Conservation (phyloP, 2,888 invertebrate genomes). For the Spilarctia lutea region DNA sequence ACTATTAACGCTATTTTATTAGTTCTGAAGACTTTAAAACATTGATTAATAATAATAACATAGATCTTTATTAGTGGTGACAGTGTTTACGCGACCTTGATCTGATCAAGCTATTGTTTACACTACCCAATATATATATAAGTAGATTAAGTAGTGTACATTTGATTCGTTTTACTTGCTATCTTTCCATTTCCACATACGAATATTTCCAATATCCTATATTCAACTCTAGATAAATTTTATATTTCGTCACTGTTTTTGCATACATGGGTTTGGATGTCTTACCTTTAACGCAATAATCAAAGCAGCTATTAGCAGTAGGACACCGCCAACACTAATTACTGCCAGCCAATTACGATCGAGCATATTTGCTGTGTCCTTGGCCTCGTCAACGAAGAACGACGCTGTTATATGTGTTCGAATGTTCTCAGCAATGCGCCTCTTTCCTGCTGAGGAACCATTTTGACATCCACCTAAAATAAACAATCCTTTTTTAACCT, state of each 20-base stretch:
- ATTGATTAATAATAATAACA: not conserved
- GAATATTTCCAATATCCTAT: fast-evolving
- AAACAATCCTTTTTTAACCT: not conserved
- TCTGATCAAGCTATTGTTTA: not conserved
- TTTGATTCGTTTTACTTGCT: not conserved
- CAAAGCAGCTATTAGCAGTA: constrained; percentile 62
- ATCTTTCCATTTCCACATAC: not conserved
- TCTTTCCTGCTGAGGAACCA: constrained; percentile 90
- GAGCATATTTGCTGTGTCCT: constrained; percentile 60
- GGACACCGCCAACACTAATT: constrained; percentile 63
- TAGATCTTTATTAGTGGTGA: not conserved
- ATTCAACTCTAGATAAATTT: not conserved
- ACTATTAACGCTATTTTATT: no score
- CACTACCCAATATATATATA: not conserved
- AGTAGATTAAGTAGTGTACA: no score
- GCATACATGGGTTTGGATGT: not conserved
- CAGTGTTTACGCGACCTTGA: not conserved
- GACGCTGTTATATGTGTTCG: constrained; percentile 73
- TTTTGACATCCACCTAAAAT: constrained; percentile 89
- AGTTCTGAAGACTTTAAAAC: not conserved
- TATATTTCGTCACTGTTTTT: not conserved
- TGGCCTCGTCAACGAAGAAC: constrained; percentile 71
- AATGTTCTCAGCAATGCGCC: constrained; percentile 88
- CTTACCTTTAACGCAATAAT: constrained; percentile 72
- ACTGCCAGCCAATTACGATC: constrained; percentile 68